These are phyloP conservation scores for Synanthedon andrenaeformis DNA, from an alignment of 2,888 invertebrate genomes.

Conservation along the genomic window DNA sequence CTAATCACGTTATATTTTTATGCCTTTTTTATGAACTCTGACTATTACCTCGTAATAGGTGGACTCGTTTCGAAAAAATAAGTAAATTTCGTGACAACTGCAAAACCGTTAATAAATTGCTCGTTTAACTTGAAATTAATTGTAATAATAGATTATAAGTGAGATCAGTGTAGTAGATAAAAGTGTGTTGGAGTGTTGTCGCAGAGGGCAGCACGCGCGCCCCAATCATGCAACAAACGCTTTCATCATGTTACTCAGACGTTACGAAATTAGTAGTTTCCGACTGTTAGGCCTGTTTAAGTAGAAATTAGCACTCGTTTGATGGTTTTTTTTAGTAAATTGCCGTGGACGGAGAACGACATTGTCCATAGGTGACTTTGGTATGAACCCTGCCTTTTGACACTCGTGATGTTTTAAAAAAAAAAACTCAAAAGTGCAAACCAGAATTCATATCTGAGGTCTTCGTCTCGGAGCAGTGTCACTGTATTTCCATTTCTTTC, in stretches of 20 bases:
- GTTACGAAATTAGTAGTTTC: conserved; percentile 27
- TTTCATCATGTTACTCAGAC: conserved; percentile 32
- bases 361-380: no score
- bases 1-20: no score
- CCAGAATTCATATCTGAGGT: no score
- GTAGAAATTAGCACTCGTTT: neutral
- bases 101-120: neutral
- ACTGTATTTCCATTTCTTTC: no score
- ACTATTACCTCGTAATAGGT: no score
- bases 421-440: no score
- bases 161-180: conserved; percentile 3
- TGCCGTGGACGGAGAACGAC: no score
- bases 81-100: neutral
- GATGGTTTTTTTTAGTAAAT: neutral
- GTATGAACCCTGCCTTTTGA: no score
- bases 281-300: conserved; percentile 9
- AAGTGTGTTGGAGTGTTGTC: conserved; percentile 1
- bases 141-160: conserved; percentile 4
- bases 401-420: no score
- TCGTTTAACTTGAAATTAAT: conserved; percentile 5
- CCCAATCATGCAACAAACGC: conserved; percentile 31
- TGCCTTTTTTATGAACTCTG: no score
- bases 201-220: conserved; percentile 5
- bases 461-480: no score
- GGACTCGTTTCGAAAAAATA: no score